Percentiles rank a stretch among this genome's conserved stretches.
Conservation (phyloP, 2,113 vertebrate species). For the Butastur rufipennis region DNA sequence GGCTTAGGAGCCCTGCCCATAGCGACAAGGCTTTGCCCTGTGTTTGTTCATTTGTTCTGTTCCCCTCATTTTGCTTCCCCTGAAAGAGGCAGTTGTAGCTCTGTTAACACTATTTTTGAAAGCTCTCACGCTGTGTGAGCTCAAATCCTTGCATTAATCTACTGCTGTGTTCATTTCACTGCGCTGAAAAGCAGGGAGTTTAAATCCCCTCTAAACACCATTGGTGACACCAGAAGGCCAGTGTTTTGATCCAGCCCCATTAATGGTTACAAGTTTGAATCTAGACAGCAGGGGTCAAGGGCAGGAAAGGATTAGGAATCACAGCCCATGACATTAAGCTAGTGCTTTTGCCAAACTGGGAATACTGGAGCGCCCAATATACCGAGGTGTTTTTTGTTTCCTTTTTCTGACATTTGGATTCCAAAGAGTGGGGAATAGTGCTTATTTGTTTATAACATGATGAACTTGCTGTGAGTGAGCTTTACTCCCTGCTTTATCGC, state of each 20-base stretch:
- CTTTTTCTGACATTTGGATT: conserved; percentile 42
- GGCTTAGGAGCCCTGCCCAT: not conserved
- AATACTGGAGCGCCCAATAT: conserved; percentile 29
- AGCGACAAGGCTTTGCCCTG: conserved; percentile 12
- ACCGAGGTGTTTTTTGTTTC: conserved; percentile 15
- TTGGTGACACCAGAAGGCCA: conserved; percentile 74
- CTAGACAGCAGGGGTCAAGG: conserved; percentile 77
- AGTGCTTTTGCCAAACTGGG: conserved; percentile 67
- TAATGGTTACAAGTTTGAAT: conserved; percentile 79
- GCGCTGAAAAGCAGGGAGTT: conserved; percentile 74
- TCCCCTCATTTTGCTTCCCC: conserved; percentile 64
- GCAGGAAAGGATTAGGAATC: conserved; percentile 79
- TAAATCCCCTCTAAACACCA: conserved; percentile 79
- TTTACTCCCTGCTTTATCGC: not conserved
- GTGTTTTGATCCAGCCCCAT: conserved; percentile 70
- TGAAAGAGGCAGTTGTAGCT: conserved; percentile 71
- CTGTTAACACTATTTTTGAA: conserved; percentile 77
- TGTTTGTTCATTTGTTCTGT: conserved; percentile 68
- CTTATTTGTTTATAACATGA: not conserved
- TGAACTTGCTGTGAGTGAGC: not conserved
- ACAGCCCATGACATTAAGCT: conserved; percentile 69
- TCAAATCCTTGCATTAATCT: conserved; percentile 80
- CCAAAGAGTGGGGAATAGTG: not conserved
- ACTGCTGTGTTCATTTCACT: conserved; percentile 80
- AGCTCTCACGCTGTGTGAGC: conserved; percentile 78